Base-by-base conservation (phyloP, 2,888 invertebrate species). In the Strigamia transsilvanica region DNA sequence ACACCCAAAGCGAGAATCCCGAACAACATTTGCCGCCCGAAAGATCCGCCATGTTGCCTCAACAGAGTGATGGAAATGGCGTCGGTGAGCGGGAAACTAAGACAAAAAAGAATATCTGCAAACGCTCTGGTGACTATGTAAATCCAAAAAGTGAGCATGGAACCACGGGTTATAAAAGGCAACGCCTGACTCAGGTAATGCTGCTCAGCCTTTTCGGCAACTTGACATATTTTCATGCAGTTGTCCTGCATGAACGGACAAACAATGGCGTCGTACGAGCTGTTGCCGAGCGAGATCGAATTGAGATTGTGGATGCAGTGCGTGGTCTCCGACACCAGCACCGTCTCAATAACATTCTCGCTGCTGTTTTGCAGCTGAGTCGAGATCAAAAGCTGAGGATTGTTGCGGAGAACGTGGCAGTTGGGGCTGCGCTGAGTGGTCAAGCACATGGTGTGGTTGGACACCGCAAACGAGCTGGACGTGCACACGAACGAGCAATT, bases 71-170 rank as follows among this genome's bases (percentile, higher is more conserved):
- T 51, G 18, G 51, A 51, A 56, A 80, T 80, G 56, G 51, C 80
- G 23, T 80, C 80, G 5, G 51, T 80, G 4, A 80, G 15, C 1
- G 80, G 80, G 13, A 23, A 51, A 56, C 80, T 80, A 2, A 51
- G 23, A 32, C 32, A 21, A 23, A 80, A 51, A 7, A 51, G 34
- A 13, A 80, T 27, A 9, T 80, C 80, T 12, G 80, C 80, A 32
- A 80, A n/a, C n/a, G 51, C 51, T 51, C 80, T 10, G 13, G 56
- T 51, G 27, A 51, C 27, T 9, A 80, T 51, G 15, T 80, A 80
- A n/a, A 56, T n/a, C 80, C 80, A 80, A 56, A 80, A 80, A 12
- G 80, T 80, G 21, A 80, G 51, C 80, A 80, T 80, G 42, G 42
- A 80, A 10, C 41, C 38, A 10, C 80, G 56, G 13, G 41, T 79